Conservation (phyloP, 1,140 invertebrate genomes). For the Oryctes rhinoceros region DNA sequence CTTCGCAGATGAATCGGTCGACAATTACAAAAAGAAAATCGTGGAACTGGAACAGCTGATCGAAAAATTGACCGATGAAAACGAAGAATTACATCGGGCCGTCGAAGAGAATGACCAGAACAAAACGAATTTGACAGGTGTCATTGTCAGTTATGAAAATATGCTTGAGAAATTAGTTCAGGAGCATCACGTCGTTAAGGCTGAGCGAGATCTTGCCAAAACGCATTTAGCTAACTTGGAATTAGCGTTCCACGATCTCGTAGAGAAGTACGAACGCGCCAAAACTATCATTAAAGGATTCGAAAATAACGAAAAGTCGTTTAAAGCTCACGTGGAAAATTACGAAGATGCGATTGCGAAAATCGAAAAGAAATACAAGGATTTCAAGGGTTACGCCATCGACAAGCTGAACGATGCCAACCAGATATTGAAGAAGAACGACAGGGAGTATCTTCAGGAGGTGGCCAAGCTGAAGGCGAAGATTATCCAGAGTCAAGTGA, state of each 20-base stretch:
- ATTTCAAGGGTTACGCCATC: conserved; percentile 47
- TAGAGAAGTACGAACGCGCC: conserved; percentile 54
- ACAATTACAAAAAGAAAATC: conserved; percentile 45
- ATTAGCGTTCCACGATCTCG: conserved; percentile 51
- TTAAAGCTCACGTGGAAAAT: conserved; percentile 50
- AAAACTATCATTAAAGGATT: conserved; percentile 52
- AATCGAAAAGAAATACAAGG: conserved; percentile 48
- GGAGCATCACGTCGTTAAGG: conserved; percentile 40
- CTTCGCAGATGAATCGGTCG: not conserved
- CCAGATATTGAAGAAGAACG: conserved; percentile 42
- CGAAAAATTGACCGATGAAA: conserved; percentile 15
- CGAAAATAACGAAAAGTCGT: conserved; percentile 50
- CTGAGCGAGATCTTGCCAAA: conserved; percentile 43
- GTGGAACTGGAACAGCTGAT: conserved; percentile 42
- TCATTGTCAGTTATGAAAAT: conserved; percentile 44
- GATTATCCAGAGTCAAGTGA: conserved; percentile 46
- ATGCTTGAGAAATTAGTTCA: conserved; percentile 43
- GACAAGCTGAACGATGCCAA: conserved; percentile 49
- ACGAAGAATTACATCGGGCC: not conserved
- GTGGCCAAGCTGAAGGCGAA: conserved; percentile 49
- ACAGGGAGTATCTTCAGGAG: conserved; percentile 45
- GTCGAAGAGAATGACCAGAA: conserved; percentile 23
- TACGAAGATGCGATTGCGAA: conserved; percentile 50
- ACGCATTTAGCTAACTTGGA: conserved; percentile 46
- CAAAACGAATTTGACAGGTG: conserved; percentile 3